Evolutionary conservation across 2,888 invertebrate genomes (phyloP).

Genomic region (Theodoxus fluviatilis): DNA sequence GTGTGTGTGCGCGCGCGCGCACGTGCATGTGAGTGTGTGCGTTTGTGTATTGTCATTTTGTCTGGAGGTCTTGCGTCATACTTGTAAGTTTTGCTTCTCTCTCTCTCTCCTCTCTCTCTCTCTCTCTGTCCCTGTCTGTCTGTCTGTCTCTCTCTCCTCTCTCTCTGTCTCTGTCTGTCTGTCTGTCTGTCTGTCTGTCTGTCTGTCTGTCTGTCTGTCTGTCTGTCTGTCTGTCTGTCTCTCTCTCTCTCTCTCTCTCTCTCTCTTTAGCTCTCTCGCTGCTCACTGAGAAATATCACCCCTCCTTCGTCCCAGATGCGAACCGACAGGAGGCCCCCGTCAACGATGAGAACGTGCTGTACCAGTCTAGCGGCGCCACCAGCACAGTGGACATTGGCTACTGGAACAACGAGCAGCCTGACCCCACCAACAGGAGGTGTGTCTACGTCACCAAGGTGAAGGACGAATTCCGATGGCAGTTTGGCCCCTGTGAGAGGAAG

Average conservation of each 20-base stretch:
- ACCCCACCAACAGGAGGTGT: slow-evolving; percentile 34
- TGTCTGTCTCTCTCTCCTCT: slow-evolving; percentile 15
- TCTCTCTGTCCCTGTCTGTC: slow-evolving; percentile 13
- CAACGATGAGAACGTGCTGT: slow-evolving; percentile 24
- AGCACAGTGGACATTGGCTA: slow-evolving; percentile 33
- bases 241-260: background rate
- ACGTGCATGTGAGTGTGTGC: no score
- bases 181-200: background rate
- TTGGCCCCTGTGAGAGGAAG: slow-evolving; percentile 41
- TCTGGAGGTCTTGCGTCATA: no score
- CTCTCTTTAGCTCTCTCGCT: background rate
- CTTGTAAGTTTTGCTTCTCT: background rate
- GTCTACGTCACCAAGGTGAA: slow-evolving; percentile 29
- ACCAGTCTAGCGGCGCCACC: slow-evolving; percentile 28
- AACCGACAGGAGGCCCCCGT: slow-evolving; percentile 26
- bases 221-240: background rate
- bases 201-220: background rate
- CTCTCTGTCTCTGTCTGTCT: background rate
- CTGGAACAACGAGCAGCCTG: slow-evolving; percentile 38
- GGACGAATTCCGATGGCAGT: slow-evolving; percentile 34
- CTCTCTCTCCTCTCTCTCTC: slow-evolving; percentile 17
- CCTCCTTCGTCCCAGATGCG: slow-evolving; percentile 25
- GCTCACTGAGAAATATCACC: background rate
- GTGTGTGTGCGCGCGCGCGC: no score
- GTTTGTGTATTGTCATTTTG: no score